Evolutionary conservation across 2,797 vertebrate genomes (phyloP).

Genomic region (Perodicticus potto): DNA sequence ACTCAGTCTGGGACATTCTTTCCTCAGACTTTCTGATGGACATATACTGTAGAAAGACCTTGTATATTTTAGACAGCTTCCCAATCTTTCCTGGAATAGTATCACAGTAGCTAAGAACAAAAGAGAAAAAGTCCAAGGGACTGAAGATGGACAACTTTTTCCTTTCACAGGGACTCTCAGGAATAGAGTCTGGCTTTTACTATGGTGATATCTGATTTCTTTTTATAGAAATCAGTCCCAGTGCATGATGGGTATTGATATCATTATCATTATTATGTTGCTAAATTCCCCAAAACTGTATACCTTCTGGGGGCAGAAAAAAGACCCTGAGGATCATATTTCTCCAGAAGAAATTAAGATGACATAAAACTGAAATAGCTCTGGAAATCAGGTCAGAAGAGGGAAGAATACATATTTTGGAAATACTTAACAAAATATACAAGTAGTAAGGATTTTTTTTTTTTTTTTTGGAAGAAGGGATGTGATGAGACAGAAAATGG

Average conservation of each 20-base stretch:
- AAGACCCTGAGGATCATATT: not conserved
- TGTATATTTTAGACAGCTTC: slow-evolving; percentile 42
- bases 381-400: not conserved
- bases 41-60: not conserved
- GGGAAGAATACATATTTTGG: not conserved
- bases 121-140: slow-evolving; percentile 28
- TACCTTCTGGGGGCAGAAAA: slow-evolving; percentile 22
- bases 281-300: not conserved
- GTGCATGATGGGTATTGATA: not conserved
- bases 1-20: slow-evolving; percentile 14
- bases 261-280: not conserved
- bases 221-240: not conserved
- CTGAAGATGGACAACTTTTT: not conserved
- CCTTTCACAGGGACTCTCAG: slow-evolving; percentile 23
- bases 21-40: slow-evolving; percentile 6
- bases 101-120: slow-evolving; percentile 53
- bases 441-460: not conserved
- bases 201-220: not conserved
- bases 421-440: not conserved
- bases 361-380: slow-evolving; percentile 36
- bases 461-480: not conserved
- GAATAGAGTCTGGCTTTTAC: slow-evolving; percentile 30
- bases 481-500: slow-evolving; percentile 54
- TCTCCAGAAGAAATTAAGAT: slow-evolving; percentile 59
- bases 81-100: slow-evolving; percentile 37